Evolutionary conservation across 1,140 invertebrate species (phyloP).

Genomic region (Drosophila ambigua): DNA sequence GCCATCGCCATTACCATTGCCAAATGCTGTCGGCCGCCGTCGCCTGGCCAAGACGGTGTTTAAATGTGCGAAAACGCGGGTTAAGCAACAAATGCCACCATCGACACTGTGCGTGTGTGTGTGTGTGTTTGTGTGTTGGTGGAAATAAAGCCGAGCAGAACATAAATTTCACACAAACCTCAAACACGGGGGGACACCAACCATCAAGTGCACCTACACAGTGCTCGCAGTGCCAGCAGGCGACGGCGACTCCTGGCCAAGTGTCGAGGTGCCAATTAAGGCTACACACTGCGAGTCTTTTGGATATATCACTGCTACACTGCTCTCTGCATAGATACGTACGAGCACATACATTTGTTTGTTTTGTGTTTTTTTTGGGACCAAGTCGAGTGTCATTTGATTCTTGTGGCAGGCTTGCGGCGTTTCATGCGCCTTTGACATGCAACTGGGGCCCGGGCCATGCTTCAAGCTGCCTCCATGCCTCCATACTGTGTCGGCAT

Average conservation of each 20-base stretch:
- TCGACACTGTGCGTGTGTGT: no score
- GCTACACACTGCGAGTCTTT: conserved; percentile 46
- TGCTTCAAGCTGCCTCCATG: not conserved
- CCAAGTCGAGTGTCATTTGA: conserved; percentile 53
- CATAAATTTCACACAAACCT: conserved; percentile 56
- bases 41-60: conserved; percentile 33
- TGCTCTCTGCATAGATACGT: conserved; percentile 39
- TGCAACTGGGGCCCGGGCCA: conserved; percentile 48
- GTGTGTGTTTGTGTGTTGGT: no score
- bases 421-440: conserved; percentile 78
- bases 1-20: conserved; percentile 23
- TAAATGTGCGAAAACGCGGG: conserved; percentile 63
- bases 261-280: conserved; percentile 79
- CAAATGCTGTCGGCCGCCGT: conserved; percentile 18
- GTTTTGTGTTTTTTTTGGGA: conserved; percentile 25
- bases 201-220: conserved; percentile 69
- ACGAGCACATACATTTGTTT: conserved; percentile 10
- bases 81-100: conserved; percentile 50
- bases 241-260: conserved; percentile 46
- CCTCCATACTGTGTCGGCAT: conserved; percentile 54
- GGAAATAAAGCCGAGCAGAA: conserved; percentile 35
- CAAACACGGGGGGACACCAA: conserved; percentile 9
- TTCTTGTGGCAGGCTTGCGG: conserved; percentile 64
- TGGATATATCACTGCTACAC: conserved; percentile 22
- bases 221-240: conserved; percentile 1